phyloP scores from a whole-genome alignment of 2,797 vertebrate genomes.

The Thamnophis elegans region DNA sequence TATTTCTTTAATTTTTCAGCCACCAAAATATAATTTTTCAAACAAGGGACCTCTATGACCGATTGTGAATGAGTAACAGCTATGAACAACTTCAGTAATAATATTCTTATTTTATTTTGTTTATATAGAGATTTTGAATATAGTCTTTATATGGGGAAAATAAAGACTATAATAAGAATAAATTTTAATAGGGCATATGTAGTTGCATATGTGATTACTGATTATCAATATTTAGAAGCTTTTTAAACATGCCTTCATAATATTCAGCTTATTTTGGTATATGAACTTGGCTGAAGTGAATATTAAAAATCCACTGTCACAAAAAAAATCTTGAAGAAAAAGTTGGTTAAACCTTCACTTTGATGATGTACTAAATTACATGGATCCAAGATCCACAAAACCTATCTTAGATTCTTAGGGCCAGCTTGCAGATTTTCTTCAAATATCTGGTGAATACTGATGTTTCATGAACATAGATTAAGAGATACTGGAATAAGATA shows the following conservation, averaged over 20 bases:
- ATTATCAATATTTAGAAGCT: background rate
- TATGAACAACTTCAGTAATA: background rate
- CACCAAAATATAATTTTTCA: background rate
- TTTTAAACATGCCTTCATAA: background rate
- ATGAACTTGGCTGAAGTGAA: background rate
- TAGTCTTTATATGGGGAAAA: no score
- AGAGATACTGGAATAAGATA: background rate
- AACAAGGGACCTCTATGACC: background rate
- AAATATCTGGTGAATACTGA: background rate
- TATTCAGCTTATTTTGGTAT: background rate
- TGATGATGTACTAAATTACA: background rate
- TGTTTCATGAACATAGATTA: background rate
- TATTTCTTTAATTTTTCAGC: background rate
- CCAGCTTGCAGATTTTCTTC: background rate
- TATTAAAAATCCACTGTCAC: background rate
- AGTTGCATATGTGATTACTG: background rate
- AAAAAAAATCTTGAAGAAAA: background rate
- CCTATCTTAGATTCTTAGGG: background rate
- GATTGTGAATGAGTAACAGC: background rate
- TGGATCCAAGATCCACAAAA: background rate
- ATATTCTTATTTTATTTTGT: background rate
- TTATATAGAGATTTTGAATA: background rate
- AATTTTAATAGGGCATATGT: background rate
- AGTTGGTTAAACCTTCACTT: background rate
- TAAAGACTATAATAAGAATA: no score